Evolutionary conservation across 2,888 invertebrate species (phyloP).

Genomic region (Catocala fraxini): DNA sequence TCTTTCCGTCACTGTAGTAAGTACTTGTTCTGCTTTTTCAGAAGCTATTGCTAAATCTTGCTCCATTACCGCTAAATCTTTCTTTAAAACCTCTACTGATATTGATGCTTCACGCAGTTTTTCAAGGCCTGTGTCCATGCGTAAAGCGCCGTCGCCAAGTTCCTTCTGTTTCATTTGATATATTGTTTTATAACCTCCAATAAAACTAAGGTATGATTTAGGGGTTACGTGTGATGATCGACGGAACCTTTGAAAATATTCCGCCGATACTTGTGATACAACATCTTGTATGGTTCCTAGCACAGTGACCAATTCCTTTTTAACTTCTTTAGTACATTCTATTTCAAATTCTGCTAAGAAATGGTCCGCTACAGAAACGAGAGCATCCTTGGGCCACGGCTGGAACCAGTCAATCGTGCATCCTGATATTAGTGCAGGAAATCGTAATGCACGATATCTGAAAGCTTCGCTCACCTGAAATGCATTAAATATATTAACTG

Average conservation of each 20-base stretch:
- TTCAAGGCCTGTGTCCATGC: slow-evolving; percentile 98
- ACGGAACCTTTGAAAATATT: slow-evolving; percentile 96
- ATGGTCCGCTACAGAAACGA: slow-evolving; percentile 97
- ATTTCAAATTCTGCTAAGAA: slow-evolving; percentile 96
- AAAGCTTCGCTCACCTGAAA: slow-evolving; percentile 97
- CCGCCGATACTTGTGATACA: slow-evolving; percentile 94
- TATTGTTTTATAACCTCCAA: slow-evolving; percentile 97
- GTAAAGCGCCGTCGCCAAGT: slow-evolving; percentile 94
- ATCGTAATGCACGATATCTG: slow-evolving; percentile 95
- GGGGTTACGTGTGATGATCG: slow-evolving; percentile 98
- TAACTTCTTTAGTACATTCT: slow-evolving; percentile 94
- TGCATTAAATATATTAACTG: neutral
- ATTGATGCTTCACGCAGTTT: slow-evolving; percentile 98
- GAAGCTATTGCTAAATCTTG: slow-evolving; percentile 97
- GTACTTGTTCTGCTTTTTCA: slow-evolving; percentile 95
- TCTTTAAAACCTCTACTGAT: slow-evolving; percentile 96
- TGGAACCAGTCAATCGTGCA: slow-evolving; percentile 99
- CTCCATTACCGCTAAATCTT: slow-evolving; percentile 97
- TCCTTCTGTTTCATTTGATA: slow-evolving; percentile 96
- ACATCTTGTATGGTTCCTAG: slow-evolving; percentile 98
- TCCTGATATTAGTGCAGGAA: slow-evolving; percentile 98
- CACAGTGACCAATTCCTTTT: slow-evolving; percentile 95
- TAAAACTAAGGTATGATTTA: slow-evolving; percentile 98
- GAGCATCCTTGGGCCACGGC: slow-evolving; percentile 98
- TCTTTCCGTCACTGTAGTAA: slow-evolving; percentile 96